Conservation (phyloP, 2,888 invertebrate species). For the Mesorhabditis spiculigera region DNA sequence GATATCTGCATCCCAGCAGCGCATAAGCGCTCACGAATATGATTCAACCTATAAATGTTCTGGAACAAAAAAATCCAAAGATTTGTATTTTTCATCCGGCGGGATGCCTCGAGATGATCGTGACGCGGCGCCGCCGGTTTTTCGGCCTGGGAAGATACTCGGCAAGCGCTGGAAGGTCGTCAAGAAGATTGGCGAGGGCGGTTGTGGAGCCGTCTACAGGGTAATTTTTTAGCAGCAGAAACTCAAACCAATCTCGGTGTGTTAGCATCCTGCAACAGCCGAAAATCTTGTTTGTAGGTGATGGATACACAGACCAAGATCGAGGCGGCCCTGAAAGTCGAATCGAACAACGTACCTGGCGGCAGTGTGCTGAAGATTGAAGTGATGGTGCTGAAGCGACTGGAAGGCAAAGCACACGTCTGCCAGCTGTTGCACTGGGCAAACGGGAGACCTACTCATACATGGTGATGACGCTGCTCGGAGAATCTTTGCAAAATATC, state of each 20-base stretch:
- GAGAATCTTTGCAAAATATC: conserved; percentile 32
- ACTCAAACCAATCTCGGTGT: conserved; percentile 41
- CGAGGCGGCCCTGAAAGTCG: conserved; percentile 40
- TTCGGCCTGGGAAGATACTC: conserved; percentile 20
- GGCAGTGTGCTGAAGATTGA: conserved; percentile 46
- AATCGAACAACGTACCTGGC: conserved; percentile 35
- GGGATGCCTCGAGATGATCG: no score
- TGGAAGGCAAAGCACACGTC: conserved; percentile 28
- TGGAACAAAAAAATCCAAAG: no score
- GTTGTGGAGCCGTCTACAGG: conserved; percentile 96
- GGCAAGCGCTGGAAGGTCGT: conserved; percentile 62
- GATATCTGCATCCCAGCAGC: no score
- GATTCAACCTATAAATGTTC: no score
- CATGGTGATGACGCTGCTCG: conserved; percentile 48
- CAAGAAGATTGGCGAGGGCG: conserved; percentile 94
- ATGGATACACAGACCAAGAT: background rate
- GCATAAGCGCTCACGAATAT: no score
- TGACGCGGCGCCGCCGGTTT: no score
- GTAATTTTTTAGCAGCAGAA: conserved; percentile 71
- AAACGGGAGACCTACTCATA: conserved; percentile 37
- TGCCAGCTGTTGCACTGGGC: conserved; percentile 39
- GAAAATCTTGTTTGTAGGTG: background rate
- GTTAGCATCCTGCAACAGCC: no score
- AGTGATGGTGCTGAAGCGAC: conserved; percentile 27
- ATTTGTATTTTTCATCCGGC: no score